Base-by-base conservation (phyloP, 1,140 invertebrate species). In the Drosophila dunni region DNA sequence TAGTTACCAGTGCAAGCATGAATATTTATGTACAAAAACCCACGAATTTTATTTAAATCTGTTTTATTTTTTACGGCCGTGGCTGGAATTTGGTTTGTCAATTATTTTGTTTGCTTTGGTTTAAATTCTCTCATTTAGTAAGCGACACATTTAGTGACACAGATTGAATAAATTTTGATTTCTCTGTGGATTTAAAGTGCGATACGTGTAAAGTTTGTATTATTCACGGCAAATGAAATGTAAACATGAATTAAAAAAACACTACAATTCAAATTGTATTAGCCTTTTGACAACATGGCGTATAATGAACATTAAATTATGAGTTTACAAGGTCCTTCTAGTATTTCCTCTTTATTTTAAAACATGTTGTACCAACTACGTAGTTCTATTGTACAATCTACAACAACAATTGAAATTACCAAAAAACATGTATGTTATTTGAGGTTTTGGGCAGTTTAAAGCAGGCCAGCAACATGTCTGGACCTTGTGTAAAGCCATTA, bases 21-120 rank as follows among this genome's bases (percentile, higher is more conserved):
- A 63, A 63, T 63, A 63, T 63, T 63, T 63, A 63, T 53, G 48
- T 13, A 2, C 7, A 33, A 36, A 3, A n/a, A n/a, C 29, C n/a
- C 7, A 44, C 24, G 9, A 48, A 45, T 38, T 48, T 61, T 40
- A n/a, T 24, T 56, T 20, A n/a, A n/a, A 10, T 42, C 13, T 42
- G 2, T 1, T 42, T 13, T 42, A 42, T 40, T 24, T 15, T 56
- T 56, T 24, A 3, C 9, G 11, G 50, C 48, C n/a, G 7, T 53
- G 33, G n/a, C 3, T 24, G n/a, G 40, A 11, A 42, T 11, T 42
- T 11, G 40, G n/a, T n/a, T 42, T 6, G 13, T 13, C 6, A 13
- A 13, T 40, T 51, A n/a, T 51, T 33, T 24, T n/a, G 24, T 29
- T 29, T 0, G 24, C 6, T 29, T 29, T 29, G 24, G 24, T 29